These are phyloP conservation scores for Smittia aterrima DNA, from an alignment of 2,888 invertebrate genomes.

Conservation along the genomic window DNA sequence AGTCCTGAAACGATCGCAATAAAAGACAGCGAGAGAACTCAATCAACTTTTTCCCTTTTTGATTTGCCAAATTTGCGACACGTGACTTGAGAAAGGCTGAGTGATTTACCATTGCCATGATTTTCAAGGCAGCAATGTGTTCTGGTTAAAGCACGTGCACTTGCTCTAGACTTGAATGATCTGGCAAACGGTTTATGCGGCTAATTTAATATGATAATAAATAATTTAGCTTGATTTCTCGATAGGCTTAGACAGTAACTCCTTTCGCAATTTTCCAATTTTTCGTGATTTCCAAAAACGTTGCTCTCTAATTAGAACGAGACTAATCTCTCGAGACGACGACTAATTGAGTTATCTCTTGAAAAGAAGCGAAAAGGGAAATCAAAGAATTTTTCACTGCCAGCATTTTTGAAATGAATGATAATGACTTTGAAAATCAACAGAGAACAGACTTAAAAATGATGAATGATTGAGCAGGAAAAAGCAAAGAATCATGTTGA, in stretches of 20 bases:
- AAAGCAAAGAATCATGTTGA: background rate
- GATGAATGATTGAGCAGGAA: slow-evolving; percentile 32
- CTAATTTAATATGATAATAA: slow-evolving; percentile 38
- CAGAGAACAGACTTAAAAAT: slow-evolving; percentile 10
- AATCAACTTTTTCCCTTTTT: slow-evolving; percentile 30
- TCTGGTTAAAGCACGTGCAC: slow-evolving; percentile 33
- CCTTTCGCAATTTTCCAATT: background rate
- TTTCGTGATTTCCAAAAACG: background rate
- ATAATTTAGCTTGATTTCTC: slow-evolving; percentile 29
- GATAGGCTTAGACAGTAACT: slow-evolving; percentile 7
- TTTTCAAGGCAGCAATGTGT: background rate
- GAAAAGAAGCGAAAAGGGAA: background rate
- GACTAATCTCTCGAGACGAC: background rate
- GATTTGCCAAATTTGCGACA: slow-evolving; percentile 39
- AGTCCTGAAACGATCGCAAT: background rate
- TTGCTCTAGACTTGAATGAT: slow-evolving; percentile 30
- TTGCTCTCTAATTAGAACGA: background rate
- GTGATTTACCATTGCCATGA: slow-evolving; percentile 22
- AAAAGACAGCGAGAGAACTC: slow-evolving; percentile 6
- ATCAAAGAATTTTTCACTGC: background rate
- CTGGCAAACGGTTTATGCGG: slow-evolving; percentile 40
- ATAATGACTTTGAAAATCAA: slow-evolving; percentile 27
- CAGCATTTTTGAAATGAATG: background rate
- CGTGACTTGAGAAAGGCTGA: slow-evolving; percentile 16
- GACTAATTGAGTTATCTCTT: slow-evolving; percentile 6